Conservation (phyloP, 2,888 invertebrate species). For the Drosophila limbata region DNA sequence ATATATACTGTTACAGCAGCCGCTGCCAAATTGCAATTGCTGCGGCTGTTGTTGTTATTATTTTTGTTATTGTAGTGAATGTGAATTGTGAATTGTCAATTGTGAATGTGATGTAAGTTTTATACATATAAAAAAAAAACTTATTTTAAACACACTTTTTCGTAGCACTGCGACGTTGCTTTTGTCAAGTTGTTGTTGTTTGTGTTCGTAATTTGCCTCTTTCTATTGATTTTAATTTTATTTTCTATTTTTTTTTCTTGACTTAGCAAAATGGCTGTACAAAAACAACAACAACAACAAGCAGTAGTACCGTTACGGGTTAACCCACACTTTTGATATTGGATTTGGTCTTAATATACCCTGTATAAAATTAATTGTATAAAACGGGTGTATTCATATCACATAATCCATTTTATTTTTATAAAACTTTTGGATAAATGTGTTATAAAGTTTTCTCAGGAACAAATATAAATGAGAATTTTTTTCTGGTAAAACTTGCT, state of each 20-base stretch:
- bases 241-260: slow-evolving; percentile 13
- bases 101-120: slow-evolving; percentile 73
- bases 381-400: background rate
- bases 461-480: background rate
- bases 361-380: background rate
- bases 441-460: background rate
- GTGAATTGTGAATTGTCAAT: slow-evolving; percentile 34
- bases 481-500: too few relatives aligned
- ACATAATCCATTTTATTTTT: background rate
- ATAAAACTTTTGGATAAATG: background rate
- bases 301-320: background rate
- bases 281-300: slow-evolving; percentile 1
- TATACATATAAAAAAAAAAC: slow-evolving; percentile 24
- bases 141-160: slow-evolving; percentile 36
- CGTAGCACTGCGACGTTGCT: slow-evolving; percentile 7
- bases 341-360: slow-evolving; percentile 1
- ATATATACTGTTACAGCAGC: slow-evolving; percentile 37
- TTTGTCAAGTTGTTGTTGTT: slow-evolving; percentile 25
- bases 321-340: slow-evolving; percentile 21
- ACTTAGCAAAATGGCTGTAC: slow-evolving; percentile 30
- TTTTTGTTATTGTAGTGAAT: slow-evolving; percentile 18
- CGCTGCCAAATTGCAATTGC: slow-evolving; percentile 47
- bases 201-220: slow-evolving; percentile 27
- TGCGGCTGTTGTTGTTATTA: slow-evolving; percentile 13
- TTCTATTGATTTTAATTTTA: slow-evolving; percentile 20